Percentiles rank a stretch among this genome's conserved stretches.
Evolutionary conservation across 2,888 invertebrate species (phyloP).

Genomic region (Noctua janthina): DNA sequence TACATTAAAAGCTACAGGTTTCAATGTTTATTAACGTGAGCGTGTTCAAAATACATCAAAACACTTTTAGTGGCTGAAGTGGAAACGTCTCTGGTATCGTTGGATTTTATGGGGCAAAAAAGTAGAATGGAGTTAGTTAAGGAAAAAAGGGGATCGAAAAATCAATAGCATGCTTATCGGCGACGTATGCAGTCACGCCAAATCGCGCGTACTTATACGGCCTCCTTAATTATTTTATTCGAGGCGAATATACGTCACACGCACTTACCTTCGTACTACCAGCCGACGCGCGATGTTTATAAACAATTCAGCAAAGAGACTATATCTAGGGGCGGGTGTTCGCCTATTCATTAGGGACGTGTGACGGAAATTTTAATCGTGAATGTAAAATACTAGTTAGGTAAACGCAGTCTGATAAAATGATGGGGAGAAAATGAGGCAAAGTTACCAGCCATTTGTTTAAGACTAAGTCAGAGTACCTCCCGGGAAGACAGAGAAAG

Average conservation of each 20-base stretch:
- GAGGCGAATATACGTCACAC: constrained; percentile 34
- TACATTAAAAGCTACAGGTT: constrained; percentile 21
- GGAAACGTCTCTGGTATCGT: constrained; percentile 34
- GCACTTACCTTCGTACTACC: constrained; percentile 27
- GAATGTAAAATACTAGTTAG: constrained; percentile 35
- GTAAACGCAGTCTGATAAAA: constrained; percentile 36
- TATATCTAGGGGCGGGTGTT: constrained; percentile 27
- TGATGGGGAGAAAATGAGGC: constrained; percentile 63
- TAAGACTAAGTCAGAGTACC: constrained; percentile 57
- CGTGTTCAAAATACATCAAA: constrained; percentile 50
- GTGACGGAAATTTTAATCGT: constrained; percentile 33
- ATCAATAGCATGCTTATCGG: constrained; percentile 78
- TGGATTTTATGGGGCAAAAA: constrained; percentile 62
- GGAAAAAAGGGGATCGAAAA: constrained; percentile 74
- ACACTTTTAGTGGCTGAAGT: constrained; percentile 41
- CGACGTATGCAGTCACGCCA: constrained; percentile 78
- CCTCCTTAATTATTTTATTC: constrained; percentile 70
- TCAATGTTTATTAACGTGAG: constrained; percentile 32
- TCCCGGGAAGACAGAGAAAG: constrained; percentile 64
- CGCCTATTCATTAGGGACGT: constrained; percentile 27
- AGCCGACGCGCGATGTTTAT: constrained; percentile 22
- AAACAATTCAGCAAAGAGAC: constrained; percentile 49
- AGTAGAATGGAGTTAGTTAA: constrained; percentile 64
- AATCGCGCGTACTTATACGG: constrained; percentile 67
- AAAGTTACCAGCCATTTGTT: constrained; percentile 67